phyloP scores from a whole-genome alignment of 2,797 vertebrate genomes.

The Eulemur albifrons region DNA sequence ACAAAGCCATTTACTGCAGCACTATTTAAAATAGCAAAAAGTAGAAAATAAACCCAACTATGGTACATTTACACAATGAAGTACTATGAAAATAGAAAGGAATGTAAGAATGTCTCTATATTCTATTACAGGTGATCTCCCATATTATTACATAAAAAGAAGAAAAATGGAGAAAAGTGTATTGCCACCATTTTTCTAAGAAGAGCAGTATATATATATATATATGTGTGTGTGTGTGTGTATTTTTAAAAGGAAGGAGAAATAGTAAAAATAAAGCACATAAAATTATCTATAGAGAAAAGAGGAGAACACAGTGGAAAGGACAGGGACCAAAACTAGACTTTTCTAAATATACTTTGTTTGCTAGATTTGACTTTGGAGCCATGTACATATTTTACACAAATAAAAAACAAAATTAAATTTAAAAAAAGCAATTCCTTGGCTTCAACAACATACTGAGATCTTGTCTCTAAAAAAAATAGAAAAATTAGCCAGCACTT shows the following conservation, averaged over 20 bases:
- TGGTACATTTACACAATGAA: neutral
- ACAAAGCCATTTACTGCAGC: neutral
- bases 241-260: neutral
- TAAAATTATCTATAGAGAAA: neutral
- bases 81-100: neutral
- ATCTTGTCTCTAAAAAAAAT: no score
- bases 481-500: no score
- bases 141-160: neutral
- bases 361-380: neutral
- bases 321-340: neutral
- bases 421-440: no score
- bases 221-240: no score
- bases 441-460: no score
- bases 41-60: neutral
- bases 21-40: neutral
- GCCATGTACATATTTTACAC: neutral
- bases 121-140: neutral
- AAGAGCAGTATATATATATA: neutral
- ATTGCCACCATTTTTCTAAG: neutral
- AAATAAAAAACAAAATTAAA: neutral
- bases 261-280: neutral
- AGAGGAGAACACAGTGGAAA: neutral
- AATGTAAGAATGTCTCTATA: neutral
- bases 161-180: neutral
- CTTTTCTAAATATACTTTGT: neutral